phyloP scores from a whole-genome alignment of 2,888 invertebrate species.

The Notodonta dromedarius region DNA sequence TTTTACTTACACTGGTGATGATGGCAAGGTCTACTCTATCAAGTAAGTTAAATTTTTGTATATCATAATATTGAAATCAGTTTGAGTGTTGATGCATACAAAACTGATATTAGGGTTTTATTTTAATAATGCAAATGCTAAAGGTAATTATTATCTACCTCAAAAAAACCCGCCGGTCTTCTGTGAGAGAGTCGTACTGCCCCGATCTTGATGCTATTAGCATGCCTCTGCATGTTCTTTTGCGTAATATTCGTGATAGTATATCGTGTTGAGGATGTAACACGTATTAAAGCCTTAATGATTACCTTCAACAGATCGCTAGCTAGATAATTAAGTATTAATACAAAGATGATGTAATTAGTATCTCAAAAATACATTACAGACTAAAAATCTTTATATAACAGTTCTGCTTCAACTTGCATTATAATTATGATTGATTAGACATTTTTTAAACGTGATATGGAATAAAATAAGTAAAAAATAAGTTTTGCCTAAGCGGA shows the following conservation, averaged over 20 bases:
- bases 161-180: no score
- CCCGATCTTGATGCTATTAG: no score
- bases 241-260: no score
- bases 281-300: no score
- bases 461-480: not conserved
- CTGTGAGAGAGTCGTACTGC: no score
- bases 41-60: conserved; percentile 48
- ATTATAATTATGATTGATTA: not conserved
- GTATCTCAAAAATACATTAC: conserved; percentile 3
- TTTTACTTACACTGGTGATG: conserved; percentile 74
- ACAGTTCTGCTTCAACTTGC: not conserved
- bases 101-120: not conserved
- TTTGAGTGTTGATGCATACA: no score
- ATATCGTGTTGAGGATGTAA: no score
- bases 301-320: no score
- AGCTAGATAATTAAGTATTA: not conserved
- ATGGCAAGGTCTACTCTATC: conserved; percentile 71
- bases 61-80: no score
- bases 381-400: not conserved
- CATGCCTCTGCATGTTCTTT: no score
- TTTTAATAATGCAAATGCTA: no score
- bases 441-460: not conserved
- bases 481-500: not conserved
- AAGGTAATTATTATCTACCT: no score
- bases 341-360: not conserved